phyloP scores from a whole-genome alignment of 2,797 vertebrate species.

The Trichosurus vulpecula region DNA sequence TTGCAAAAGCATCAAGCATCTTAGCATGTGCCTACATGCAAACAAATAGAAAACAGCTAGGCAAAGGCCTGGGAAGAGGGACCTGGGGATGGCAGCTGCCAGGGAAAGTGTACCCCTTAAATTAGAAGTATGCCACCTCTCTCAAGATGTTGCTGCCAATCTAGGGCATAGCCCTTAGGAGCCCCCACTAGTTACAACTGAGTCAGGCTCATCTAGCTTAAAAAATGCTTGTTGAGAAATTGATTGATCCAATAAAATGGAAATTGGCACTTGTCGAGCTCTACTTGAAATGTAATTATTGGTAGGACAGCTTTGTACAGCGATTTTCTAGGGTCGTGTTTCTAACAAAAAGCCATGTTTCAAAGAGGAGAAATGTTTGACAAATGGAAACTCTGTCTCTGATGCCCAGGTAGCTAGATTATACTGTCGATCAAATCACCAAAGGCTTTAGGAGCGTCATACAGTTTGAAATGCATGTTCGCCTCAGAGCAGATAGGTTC shows the following conservation, averaged over 20 bases:
- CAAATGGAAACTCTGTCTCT: neutral
- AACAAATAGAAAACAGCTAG: neutral
- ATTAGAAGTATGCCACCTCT: neutral
- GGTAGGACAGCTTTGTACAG: neutral
- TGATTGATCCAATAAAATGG: neutral
- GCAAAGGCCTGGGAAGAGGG: neutral
- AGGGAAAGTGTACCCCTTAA: neutral
- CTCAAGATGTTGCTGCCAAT: neutral
- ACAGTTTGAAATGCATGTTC: neutral
- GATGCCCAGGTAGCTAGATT: neutral
- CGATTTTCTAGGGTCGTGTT: neutral
- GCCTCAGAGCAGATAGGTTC: neutral
- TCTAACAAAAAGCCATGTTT: neutral
- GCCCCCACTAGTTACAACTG: neutral
- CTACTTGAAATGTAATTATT: neutral
- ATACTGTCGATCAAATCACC: neutral
- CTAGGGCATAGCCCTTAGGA: neutral
- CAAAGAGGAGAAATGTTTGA: neutral
- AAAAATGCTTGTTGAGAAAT: neutral
- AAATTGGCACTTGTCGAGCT: neutral
- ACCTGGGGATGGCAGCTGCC: neutral
- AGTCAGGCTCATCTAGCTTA: neutral
- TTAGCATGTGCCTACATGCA: neutral
- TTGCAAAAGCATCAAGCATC: neutral
- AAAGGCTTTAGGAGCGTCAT: neutral